Conservation (phyloP, 1,140 invertebrate species). For the Laodelphax striatellus region DNA sequence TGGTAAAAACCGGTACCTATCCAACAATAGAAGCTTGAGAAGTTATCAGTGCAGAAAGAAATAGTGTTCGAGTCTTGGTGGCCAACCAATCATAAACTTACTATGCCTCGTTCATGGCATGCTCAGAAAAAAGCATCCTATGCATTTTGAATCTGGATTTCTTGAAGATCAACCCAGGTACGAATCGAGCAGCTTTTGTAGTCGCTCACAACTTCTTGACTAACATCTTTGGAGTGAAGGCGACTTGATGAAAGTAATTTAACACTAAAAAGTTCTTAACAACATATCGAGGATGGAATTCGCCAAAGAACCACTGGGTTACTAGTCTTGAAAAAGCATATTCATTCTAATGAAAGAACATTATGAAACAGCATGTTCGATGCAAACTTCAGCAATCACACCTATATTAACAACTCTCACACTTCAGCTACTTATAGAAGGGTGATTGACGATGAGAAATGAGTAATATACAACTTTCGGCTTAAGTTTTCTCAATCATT, state of each 20-base stretch:
- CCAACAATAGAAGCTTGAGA: conserved; percentile 48
- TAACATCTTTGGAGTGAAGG: conserved; percentile 45
- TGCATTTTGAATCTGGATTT: conserved; percentile 54
- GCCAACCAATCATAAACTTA: conserved; percentile 48
- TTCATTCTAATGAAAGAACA: too few relatives aligned
- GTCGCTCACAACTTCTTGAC: conserved; percentile 51
- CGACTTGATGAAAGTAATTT: conserved; percentile 28
- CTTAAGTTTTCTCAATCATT: too few relatives aligned
- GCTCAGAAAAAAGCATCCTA: conserved; percentile 38
- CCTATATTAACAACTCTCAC: too few relatives aligned
- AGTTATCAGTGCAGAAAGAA: conserved; percentile 47
- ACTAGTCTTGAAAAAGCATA: conserved; percentile 20
- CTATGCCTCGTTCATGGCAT: conserved; percentile 39
- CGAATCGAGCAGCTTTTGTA: conserved; percentile 42
- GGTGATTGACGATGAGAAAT: conserved; percentile 20
- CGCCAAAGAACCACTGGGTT: conserved; percentile 38
- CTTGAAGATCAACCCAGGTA: conserved; percentile 43
- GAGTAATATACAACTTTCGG: too few relatives aligned
- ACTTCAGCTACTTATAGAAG: too few relatives aligned
- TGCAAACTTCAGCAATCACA: too few relatives aligned
- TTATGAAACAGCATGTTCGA: too few relatives aligned
- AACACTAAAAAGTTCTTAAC: conserved; percentile 33
- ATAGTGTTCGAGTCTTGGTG: conserved; percentile 45
- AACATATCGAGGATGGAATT: conserved; percentile 38
- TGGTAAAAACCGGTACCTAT: conserved; percentile 38